These are phyloP conservation scores for Gymnopithys bicolor DNA, from an alignment of 2,797 vertebrate genomes.

Conservation along the genomic window DNA sequence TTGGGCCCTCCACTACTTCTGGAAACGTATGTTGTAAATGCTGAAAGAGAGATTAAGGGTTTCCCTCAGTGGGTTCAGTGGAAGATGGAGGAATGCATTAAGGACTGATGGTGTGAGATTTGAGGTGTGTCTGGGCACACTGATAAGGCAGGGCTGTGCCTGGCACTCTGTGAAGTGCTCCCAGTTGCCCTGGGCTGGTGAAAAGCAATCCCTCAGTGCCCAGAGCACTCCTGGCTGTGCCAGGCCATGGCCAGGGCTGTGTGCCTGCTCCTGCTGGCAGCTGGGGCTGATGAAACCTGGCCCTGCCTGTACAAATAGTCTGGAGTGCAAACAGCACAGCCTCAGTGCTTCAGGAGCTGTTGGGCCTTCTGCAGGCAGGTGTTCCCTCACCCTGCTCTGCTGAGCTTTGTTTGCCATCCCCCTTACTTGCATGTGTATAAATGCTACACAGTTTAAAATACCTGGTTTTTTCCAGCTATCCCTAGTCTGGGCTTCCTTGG, in stretches of 20 bases:
- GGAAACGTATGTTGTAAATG: not conserved
- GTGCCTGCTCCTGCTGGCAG: not conserved
- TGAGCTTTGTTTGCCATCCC: not conserved
- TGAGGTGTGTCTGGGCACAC: not conserved
- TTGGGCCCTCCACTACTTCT: not conserved
- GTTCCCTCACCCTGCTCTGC: not conserved
- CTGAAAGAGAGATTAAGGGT: not conserved
- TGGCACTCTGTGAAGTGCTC: not conserved
- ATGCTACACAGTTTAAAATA: not conserved
- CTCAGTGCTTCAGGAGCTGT: not conserved
- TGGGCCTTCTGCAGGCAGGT: not conserved
- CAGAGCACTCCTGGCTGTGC: accelerated
- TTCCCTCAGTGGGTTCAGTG: not conserved
- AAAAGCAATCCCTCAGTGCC: not conserved
- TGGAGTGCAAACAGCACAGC: not conserved
- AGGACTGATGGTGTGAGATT: not conserved
- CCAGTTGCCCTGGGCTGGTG: not conserved
- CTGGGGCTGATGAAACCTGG: not conserved
- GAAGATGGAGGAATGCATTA: not conserved
- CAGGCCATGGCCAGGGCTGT: not conserved
- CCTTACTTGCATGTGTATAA: not conserved
- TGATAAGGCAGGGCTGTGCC: not conserved
- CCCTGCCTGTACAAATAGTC: not conserved
- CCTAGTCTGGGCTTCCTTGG: not conserved
- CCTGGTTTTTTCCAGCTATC: not conserved